Evolutionary conservation across 2,113 vertebrate species (phyloP).

Genomic region (Misgurnus mizolepis): DNA sequence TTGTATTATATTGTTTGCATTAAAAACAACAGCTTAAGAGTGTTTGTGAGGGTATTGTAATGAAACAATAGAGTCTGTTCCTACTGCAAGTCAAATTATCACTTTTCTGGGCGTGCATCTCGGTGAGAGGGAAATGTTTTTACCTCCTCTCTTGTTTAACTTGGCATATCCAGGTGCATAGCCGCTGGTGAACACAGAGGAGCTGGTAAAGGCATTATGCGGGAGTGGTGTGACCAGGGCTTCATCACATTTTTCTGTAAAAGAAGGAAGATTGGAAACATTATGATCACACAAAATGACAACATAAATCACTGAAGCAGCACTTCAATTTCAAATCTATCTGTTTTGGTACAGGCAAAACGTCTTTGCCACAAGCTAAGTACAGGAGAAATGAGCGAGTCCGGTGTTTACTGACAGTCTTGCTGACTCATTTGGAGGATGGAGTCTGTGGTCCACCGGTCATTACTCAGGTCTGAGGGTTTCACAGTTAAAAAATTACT

Average conservation of each 20-base stretch:
- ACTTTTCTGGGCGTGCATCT: not conserved
- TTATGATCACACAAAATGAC: slow-evolving; percentile 9
- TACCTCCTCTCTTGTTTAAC: slow-evolving; percentile 95
- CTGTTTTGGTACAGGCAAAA: slow-evolving; percentile 8
- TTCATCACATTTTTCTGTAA: slow-evolving; percentile 93
- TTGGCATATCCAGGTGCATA: slow-evolving; percentile 94
- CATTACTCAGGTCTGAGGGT: slow-evolving; percentile 30
- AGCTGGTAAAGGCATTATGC: slow-evolving; percentile 89
- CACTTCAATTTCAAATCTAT: slow-evolving; percentile 20
- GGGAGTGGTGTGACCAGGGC: slow-evolving; percentile 83
- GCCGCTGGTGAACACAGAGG: slow-evolving; percentile 86
- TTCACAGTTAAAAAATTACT: slow-evolving; percentile 1
- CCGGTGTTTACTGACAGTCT: slow-evolving; percentile 12
- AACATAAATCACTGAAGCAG: slow-evolving; percentile 20
- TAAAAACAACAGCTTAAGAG: slow-evolving; percentile 13
- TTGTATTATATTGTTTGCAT: slow-evolving; percentile 38
- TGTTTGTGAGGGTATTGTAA: slow-evolving; percentile 7
- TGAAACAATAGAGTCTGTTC: not conserved
- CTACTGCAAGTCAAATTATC: not conserved
- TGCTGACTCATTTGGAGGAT: slow-evolving; percentile 18
- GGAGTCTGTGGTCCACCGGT: not conserved
- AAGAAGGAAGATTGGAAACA: slow-evolving; percentile 47
- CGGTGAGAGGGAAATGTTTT: slow-evolving; percentile 37
- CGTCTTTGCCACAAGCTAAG: slow-evolving; percentile 5
- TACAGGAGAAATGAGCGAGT: slow-evolving; percentile 8